A percentile compares a stretch with the other conserved stretches of the same genome.
Conservation (phyloP, 2,888 invertebrate genomes). For the Acronicta leporina region DNA sequence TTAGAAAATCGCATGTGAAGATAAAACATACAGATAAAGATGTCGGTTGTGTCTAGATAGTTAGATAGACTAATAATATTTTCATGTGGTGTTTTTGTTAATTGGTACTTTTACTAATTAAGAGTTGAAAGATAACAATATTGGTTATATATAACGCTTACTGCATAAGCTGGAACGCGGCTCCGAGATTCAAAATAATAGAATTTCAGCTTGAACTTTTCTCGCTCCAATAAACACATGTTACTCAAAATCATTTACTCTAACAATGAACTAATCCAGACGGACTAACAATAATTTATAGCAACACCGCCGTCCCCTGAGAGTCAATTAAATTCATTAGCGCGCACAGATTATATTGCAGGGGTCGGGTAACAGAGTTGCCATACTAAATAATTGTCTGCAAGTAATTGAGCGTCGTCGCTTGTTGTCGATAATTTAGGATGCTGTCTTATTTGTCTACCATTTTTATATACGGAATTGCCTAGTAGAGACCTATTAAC, state of each 20-base stretch:
- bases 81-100: too few relatives aligned
- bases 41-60: too few relatives aligned
- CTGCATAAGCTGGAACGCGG: too few relatives aligned
- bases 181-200: not conserved
- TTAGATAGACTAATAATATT: too few relatives aligned
- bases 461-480: constrained; percentile 2
- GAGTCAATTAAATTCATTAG: constrained; percentile 67
- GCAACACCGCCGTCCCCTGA: constrained; percentile 51
- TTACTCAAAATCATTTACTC: constrained; percentile 19
- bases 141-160: too few relatives aligned
- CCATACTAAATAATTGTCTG: constrained; percentile 52
- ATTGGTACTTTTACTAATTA: too few relatives aligned
- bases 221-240: constrained; percentile 7
- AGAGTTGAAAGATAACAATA: too few relatives aligned
- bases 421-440: constrained; percentile 37
- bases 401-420: constrained; percentile 42
- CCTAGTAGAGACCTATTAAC: too few relatives aligned
- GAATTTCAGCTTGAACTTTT: not conserved
- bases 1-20: too few relatives aligned
- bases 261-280: constrained; percentile 35
- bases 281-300: constrained; percentile 52
- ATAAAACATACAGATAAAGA: too few relatives aligned
- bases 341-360: constrained; percentile 41
- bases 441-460: constrained; percentile 24
- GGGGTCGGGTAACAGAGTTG: constrained; percentile 56